Percentiles rank a stretch among this genome's conserved stretches.
Conservation (phyloP, 2,797 vertebrate species). For the Trachops cirrhosus region DNA sequence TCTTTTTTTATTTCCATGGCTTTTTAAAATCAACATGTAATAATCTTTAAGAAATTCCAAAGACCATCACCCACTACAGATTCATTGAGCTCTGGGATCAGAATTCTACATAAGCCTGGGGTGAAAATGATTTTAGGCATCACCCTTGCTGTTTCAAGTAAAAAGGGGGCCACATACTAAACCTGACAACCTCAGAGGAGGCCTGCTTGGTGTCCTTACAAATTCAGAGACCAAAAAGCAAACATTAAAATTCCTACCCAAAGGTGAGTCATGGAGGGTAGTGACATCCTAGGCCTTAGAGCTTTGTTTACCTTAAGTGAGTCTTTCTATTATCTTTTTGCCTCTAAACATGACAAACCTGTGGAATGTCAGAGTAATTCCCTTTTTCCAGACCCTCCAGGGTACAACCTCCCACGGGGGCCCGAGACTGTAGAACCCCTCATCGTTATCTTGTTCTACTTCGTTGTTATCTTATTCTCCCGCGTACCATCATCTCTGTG, state of each 20-base stretch:
- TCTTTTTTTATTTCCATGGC: neutral
- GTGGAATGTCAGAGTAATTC: neutral
- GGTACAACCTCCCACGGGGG: neutral
- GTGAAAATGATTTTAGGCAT: neutral
- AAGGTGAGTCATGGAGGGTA: neutral
- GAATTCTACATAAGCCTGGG: neutral
- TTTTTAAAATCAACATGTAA: neutral
- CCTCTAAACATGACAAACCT: neutral
- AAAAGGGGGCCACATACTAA: neutral
- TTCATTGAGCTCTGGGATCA: neutral
- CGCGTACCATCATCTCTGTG: neutral
- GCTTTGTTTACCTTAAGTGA: neutral
- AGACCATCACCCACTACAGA: neutral
- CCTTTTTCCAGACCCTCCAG: neutral
- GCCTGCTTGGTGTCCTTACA: too few species aligned
- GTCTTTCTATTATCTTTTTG: neutral
- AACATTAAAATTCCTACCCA: neutral
- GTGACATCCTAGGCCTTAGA: neutral
- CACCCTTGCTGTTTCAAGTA: neutral
- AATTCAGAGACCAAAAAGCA: neutral
- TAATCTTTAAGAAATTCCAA: neutral
- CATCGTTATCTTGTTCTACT: neutral
- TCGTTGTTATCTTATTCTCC: neutral
- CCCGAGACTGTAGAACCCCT: neutral
- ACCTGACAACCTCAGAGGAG: neutral